A percentile compares a stretch with the other conserved stretches of the same genome.
phyloP scores from a whole-genome alignment of 2,113 vertebrate genomes.

The Chelonoidis abingdonii region DNA sequence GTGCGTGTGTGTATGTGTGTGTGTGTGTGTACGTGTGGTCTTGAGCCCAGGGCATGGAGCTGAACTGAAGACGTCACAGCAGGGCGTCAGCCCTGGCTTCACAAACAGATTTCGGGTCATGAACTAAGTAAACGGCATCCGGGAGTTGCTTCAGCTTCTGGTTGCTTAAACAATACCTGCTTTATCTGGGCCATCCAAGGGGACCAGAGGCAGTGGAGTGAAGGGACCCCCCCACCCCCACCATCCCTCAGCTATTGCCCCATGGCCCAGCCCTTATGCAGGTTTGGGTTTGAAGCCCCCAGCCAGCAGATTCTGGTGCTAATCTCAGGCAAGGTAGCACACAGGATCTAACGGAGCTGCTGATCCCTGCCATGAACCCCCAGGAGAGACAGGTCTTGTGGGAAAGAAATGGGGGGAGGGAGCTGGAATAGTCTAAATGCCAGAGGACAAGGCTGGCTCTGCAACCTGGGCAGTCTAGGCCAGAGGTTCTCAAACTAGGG shows the following conservation, averaged over 20 bases:
- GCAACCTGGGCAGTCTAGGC: rapidly evolving
- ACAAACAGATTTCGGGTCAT: slow-evolving; percentile 68
- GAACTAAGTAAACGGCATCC: slow-evolving; percentile 20
- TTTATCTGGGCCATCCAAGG: background rate
- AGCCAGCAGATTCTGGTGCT: rapidly evolving
- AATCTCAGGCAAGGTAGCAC: rapidly evolving
- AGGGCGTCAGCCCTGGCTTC: slow-evolving; percentile 3
- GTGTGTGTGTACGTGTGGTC: background rate
- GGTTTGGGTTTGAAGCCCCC: background rate
- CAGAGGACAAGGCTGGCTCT: background rate
- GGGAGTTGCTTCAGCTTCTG: background rate
- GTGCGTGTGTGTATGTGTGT: background rate
- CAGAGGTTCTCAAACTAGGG: no score
- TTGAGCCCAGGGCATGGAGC: background rate
- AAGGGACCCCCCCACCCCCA: rapidly evolving
- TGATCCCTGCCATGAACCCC: background rate
- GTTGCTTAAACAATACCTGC: background rate
- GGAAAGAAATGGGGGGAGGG: background rate
- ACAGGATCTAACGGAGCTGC: background rate
- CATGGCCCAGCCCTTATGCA: background rate
- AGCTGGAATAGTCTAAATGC: background rate
- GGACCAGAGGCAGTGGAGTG: background rate
- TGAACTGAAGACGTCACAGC: background rate
- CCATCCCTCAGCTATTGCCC: rapidly evolving
- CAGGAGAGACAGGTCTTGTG: background rate